Conservation (phyloP, 2,888 invertebrate genomes). For the Trachelus tabidus region DNA sequence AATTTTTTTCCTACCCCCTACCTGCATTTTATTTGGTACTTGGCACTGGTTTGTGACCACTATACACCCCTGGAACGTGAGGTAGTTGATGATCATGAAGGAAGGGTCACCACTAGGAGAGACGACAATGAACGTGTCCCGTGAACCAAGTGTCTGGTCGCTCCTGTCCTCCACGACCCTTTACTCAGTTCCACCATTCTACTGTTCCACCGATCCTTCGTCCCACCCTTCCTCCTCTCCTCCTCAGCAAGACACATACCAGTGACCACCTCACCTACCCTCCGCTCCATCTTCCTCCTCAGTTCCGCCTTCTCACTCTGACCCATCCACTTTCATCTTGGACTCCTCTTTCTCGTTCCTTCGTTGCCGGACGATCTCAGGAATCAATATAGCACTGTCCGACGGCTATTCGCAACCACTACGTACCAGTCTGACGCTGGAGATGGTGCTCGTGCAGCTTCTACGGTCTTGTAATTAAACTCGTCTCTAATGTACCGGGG, state of each 20-base stretch:
- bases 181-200: neutral
- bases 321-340: conserved; percentile 6
- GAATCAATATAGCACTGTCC: conserved; percentile 50
- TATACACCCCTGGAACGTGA: conserved; percentile 36
- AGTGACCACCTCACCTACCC: conserved; percentile 2
- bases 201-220: conserved; percentile 7
- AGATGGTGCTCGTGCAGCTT: conserved; percentile 23
- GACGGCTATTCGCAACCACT: conserved; percentile 42
- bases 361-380: conserved; percentile 41
- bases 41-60: conserved; percentile 42
- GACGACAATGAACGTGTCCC: conserved; percentile 57
- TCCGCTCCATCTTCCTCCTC: conserved; percentile 5
- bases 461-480: conserved; percentile 46
- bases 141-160: conserved; percentile 47
- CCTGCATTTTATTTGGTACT: conserved; percentile 41
- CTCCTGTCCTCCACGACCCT: neutral
- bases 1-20: conserved; percentile 28
- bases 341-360: conserved; percentile 9
- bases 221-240: conserved; percentile 19
- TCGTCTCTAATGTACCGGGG: conserved; percentile 45
- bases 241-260: neutral
- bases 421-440: conserved; percentile 7
- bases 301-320: conserved; percentile 7
- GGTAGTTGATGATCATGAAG: conserved; percentile 51
- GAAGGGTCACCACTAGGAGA: conserved; percentile 44